Percentiles rank a stretch among this genome's conserved stretches.
Evolutionary conservation across 2,113 vertebrate species (phyloP).

Genomic region (Cephalopholis sonnerati): DNA sequence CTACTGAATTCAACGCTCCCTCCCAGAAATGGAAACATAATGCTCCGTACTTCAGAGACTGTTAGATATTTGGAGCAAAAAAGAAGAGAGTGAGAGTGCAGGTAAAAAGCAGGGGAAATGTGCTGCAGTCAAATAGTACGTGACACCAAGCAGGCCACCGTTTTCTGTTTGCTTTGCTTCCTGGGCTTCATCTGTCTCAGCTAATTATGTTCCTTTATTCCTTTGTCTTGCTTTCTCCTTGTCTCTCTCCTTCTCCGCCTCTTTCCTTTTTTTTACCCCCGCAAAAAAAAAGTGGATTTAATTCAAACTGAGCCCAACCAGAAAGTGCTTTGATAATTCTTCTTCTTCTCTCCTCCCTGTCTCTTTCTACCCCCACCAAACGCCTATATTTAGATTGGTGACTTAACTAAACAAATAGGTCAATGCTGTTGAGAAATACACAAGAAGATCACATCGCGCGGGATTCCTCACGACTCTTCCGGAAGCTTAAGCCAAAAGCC

Average conservation of each 20-base stretch:
- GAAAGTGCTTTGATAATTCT: conserved; percentile 42
- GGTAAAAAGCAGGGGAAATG: conserved; percentile 15
- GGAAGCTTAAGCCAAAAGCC: conserved; percentile 28
- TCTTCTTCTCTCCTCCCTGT: background rate
- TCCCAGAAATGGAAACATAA: conserved; percentile 53
- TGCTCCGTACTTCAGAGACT: conserved; percentile 24
- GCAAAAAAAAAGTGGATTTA: conserved; percentile 45
- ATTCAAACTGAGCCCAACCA: conserved; percentile 35
- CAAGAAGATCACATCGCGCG: conserved; percentile 31
- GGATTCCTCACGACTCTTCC: conserved; percentile 51
- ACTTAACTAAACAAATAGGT: conserved; percentile 77
- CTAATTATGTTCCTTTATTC: conserved; percentile 60
- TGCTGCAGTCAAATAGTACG: conserved; percentile 36
- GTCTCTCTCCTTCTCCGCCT: conserved; percentile 18
- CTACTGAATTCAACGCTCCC: conserved; percentile 27
- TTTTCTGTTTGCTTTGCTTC: conserved; percentile 40
- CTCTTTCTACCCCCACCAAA: conserved; percentile 5
- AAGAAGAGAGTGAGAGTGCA: background rate
- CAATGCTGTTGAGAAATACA: conserved; percentile 68
- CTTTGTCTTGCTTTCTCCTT: conserved; percentile 35
- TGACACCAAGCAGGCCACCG: conserved; percentile 28
- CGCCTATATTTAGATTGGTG: conserved; percentile 72
- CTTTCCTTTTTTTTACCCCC: background rate
- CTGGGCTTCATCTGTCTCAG: conserved; percentile 35
- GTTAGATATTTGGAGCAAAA: conserved; percentile 23